Evolutionary conservation across 2,888 invertebrate genomes (phyloP), one percentile per base, ranked within the genome.

Genomic region (Spilosoma lubricipeda): DNA sequence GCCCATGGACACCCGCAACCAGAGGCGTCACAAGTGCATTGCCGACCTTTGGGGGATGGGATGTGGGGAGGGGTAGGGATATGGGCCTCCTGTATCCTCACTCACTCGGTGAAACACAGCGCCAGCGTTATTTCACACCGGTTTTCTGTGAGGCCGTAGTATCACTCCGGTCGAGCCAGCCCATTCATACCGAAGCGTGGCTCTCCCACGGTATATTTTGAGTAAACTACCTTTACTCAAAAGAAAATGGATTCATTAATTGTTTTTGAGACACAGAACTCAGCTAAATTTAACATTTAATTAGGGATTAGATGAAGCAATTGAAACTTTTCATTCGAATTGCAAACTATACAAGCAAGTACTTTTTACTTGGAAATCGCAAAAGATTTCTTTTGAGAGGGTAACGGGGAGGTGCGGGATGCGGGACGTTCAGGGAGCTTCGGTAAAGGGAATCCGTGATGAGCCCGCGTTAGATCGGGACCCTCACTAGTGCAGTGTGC

Each of bases 401-500:
- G 77, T 77, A 56, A 73, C 71, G 76, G 82, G 78, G 59, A 72
- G 68, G 76, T 56, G 67, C 71, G 73, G 75, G 1, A 59, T 45
- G 77, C 36, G 72, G 74, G 70, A 33, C 70, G 67, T 45, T 72
- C 48, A 71, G 68, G 36, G 67, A 66, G 74, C 77, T 73, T 74
- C 83, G 73, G 85, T 90, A 93, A 93, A 93, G 90, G 87, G 93
- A 93, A 93, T 93, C 87, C 85, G 79, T 87, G 89, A 93, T 92
- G 91, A 92, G 88, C 80, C 81, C 83, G 80, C 84, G 82, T 77
- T 75, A 82, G 77, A 85, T 85, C 83, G 76, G 77, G 74, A 75
- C 80, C 70, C 78, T 65, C 75, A 72, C 77, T 69, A 67, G 63
- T 73, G 64, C 80, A 76, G 74, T 77, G 65, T 71, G 75, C 81